Percentiles rank a stretch among this genome's conserved stretches.
These are phyloP conservation scores for Propsilocerus akamusi DNA, from an alignment of 1,140 invertebrate species.

Conservation along the genomic window DNA sequence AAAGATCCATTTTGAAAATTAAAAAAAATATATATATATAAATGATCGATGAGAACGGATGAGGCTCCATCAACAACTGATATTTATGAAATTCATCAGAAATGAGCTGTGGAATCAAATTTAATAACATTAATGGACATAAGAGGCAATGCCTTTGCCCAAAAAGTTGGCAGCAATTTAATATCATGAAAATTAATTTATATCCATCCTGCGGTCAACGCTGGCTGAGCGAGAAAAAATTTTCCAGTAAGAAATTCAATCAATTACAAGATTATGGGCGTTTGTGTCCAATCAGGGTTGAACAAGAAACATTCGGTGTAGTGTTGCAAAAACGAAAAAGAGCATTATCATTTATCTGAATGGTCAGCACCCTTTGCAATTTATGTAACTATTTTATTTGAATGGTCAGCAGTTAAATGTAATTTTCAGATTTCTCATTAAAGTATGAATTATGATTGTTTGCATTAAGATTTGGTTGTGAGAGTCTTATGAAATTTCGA, in stretches of 20 bases:
- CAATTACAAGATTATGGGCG: background rate
- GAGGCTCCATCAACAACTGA: no score
- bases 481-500: no score
- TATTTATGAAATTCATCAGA: background rate
- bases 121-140: background rate
- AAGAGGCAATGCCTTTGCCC: background rate
- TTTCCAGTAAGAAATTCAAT: background rate
- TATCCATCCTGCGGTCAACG: background rate
- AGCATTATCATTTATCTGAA: background rate
- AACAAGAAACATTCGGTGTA: background rate
- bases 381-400: background rate
- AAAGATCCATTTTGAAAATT: slow-evolving; percentile 3
- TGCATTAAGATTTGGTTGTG: no score
- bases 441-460: background rate
- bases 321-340: background rate
- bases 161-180: background rate
- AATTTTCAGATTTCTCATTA: background rate
- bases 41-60: background rate
- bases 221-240: background rate
- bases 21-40: background rate
- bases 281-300: background rate
- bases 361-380: background rate
- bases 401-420: background rate
- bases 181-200: background rate
- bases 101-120: background rate